Evolutionary conservation across 1,140 invertebrate genomes (phyloP), one percentile per base, ranked within the genome.

Genomic region (Drosophila funebris): DNA sequence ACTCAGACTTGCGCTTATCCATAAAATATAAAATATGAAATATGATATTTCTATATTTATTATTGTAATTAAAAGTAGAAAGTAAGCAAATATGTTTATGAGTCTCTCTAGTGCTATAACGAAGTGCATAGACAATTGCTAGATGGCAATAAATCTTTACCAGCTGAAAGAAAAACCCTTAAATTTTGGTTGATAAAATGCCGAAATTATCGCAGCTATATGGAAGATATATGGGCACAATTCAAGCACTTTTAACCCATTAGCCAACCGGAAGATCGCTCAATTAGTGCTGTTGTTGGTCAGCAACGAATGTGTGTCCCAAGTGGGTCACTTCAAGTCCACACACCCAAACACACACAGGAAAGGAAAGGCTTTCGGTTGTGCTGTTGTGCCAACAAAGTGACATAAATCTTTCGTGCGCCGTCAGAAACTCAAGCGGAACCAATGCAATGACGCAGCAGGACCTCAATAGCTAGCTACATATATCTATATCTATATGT

Each of bases 121-220:
- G 11, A 31, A 13, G 22, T 9, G 14, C 3, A 16, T 29, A n/a
- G 5, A 29, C 24, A 43, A 44, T 54, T 41, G 24, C 22, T 75
- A 57, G 63, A 82, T 29, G 50, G 22, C 36, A 58, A 82, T 88
- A 87, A 87, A 87, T 87, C 82, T 87, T 50, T n/a, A 20, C 44
- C 7, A 4, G 6, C 9, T 48, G 24, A 57, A 37, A 16, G 46
- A 78, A 75, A 63, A 76, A 50, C 82, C 82, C 82, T 88, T 76
- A 82, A 68, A 67, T 88, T 83, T 88, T 88, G 83, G 83, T 88
- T 83, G 74, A 82, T 89, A 88, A 88, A 88, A 79, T 85, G 62
- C 74, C 81, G 41, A 81, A 85, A 85, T 81, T 85, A 81, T 87
- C 82, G 29, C 77, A 75, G 73, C 77, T 44, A 54, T 44, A 14